A percentile compares a stretch with the other conserved stretches of the same genome.
Evolutionary conservation across 2,888 invertebrate genomes (phyloP).

Genomic region (Drosophila fungiperda): DNA sequence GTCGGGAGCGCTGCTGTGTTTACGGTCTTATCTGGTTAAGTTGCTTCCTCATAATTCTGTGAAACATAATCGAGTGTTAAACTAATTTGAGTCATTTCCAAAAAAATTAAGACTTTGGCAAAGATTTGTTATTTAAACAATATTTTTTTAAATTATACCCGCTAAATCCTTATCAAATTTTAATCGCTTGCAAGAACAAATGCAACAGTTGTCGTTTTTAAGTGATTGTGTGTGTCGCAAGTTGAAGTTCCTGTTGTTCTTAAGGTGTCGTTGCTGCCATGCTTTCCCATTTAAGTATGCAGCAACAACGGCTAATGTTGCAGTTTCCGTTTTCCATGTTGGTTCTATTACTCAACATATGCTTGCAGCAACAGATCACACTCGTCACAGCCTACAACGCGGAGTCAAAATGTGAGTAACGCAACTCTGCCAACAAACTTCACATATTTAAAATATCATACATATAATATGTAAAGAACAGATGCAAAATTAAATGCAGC

Average conservation of each 20-base stretch:
- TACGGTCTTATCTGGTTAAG: constrained; percentile 29
- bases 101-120: constrained; percentile 29
- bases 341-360: constrained; percentile 69
- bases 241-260: constrained; percentile 12
- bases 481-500: constrained; percentile 50
- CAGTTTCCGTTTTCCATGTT: constrained; percentile 26
- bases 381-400: constrained; percentile 54
- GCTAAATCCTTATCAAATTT: constrained; percentile 28
- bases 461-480: constrained; percentile 24
- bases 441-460: not conserved
- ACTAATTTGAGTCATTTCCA: constrained; percentile 55
- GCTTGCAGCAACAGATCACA: constrained; percentile 62
- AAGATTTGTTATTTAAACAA: constrained; percentile 25
- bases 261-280: constrained; percentile 36
- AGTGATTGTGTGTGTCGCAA: constrained; percentile 5
- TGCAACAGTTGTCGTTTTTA: constrained; percentile 30
- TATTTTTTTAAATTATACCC: constrained; percentile 9
- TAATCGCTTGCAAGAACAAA: constrained; percentile 27
- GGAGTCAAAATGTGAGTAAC: constrained; percentile 71
- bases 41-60: constrained; percentile 23
- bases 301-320: constrained; percentile 20
- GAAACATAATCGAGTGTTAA: constrained; percentile 25
- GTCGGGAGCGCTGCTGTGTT: constrained; percentile 32
- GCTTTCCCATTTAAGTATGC: constrained; percentile 40
- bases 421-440: constrained; percentile 13